Percentiles rank a stretch among this genome's conserved stretches.
Evolutionary conservation across 30 jellyfish, hydroid and myxozoan genomes (phyloP).

Genomic region (Pseudorhiza aurosa): DNA sequence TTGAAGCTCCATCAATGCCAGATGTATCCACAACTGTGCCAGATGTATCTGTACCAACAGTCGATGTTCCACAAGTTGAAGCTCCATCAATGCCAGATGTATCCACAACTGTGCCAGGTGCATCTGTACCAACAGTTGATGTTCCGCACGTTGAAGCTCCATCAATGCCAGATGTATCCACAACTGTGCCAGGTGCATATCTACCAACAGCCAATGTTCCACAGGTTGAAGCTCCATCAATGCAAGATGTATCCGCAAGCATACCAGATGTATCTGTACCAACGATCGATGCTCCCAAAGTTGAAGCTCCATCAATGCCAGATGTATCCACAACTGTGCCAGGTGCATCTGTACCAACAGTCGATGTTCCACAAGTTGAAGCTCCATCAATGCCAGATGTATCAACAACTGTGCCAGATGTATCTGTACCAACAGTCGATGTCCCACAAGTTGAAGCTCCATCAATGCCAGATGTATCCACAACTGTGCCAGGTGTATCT

Average conservation of each 20-base stretch:
- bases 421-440: background rate
- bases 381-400: background rate
- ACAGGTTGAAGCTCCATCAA: background rate
- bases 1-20: background rate
- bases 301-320: background rate
- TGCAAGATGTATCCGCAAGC: background rate
- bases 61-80: background rate
- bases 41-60: background rate
- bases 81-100: background rate
- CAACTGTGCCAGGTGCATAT: background rate
- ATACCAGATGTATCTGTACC: background rate
- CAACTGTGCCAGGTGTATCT: background rate
- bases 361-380: background rate
- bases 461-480: background rate
- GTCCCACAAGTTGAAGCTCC: background rate
- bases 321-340: background rate
- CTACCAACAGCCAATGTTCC: constrained; percentile 4
- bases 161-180: background rate
- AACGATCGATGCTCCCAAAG: background rate
- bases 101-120: background rate
- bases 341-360: background rate
- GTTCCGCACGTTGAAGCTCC: background rate
- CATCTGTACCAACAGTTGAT: background rate
- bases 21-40: background rate
- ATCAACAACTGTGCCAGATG: background rate